These are phyloP conservation scores for Drosophila paulistorum DNA, from an alignment of 1,140 invertebrate genomes.

Conservation along the genomic window DNA sequence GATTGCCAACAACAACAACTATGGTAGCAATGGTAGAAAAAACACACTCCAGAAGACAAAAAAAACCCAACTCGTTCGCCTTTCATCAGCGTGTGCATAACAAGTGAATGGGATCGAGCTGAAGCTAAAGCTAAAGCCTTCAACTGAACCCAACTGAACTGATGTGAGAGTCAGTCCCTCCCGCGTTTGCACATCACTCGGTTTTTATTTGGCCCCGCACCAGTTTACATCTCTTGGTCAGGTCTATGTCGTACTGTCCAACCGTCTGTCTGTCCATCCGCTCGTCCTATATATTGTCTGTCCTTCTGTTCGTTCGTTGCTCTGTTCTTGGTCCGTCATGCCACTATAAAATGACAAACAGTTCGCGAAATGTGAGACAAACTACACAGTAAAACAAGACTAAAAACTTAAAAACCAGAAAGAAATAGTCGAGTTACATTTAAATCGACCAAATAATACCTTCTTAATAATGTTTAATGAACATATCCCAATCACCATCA, in stretches of 20 bases:
- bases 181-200: slow-evolving; percentile 35
- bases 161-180: slow-evolving; percentile 47
- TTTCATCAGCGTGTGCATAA: slow-evolving; percentile 78
- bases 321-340: slow-evolving; percentile 55
- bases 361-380: slow-evolving; percentile 47
- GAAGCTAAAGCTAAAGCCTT: slow-evolving; percentile 42
- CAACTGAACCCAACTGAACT: slow-evolving; percentile 38
- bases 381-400: slow-evolving; percentile 24
- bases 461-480: too few relatives aligned
- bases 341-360: slow-evolving; percentile 72
- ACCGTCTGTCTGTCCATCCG: slow-evolving; percentile 21
- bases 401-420: slow-evolving; percentile 17
- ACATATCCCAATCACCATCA: too few relatives aligned
- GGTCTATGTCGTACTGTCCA: slow-evolving; percentile 14
- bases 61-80: slow-evolving; percentile 46
- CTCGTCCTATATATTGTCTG: slow-evolving; percentile 43
- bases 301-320: slow-evolving; percentile 34
- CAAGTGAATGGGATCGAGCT: slow-evolving; percentile 59
- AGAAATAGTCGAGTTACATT: slow-evolving; percentile 31
- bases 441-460: neutral
- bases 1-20: slow-evolving; percentile 63
- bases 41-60: slow-evolving; percentile 7
- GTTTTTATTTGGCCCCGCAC: slow-evolving; percentile 3
- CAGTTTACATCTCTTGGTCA: slow-evolving; percentile 3
- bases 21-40: slow-evolving; percentile 2